phyloP scores from a whole-genome alignment of 53 echinoderm and acorn worm species.

The Mesocentrotus franciscanus region DNA sequence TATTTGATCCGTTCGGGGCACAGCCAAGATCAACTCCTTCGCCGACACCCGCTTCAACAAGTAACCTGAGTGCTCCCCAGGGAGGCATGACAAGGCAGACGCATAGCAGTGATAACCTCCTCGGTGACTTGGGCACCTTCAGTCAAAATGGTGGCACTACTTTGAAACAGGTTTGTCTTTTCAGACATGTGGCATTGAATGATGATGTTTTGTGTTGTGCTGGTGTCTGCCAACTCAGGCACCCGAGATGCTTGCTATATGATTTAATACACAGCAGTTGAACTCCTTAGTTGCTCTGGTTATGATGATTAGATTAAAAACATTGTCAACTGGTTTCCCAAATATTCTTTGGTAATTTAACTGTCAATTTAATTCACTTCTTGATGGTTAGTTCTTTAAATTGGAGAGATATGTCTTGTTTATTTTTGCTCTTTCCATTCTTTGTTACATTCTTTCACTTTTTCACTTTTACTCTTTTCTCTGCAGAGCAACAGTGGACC shows the following conservation, averaged over 20 bases:
- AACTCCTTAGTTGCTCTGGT: too few relatives aligned
- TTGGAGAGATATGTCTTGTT: too few relatives aligned
- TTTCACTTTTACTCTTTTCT: not conserved
- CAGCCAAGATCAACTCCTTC: constrained; percentile 50
- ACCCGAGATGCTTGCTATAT: too few relatives aligned
- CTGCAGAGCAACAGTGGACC: constrained; percentile 91
- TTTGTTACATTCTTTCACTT: not conserved
- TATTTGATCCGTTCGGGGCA: constrained; percentile 83
- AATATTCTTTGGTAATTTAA: too few relatives aligned
- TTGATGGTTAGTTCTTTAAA: too few relatives aligned
- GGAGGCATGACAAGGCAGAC: constrained; percentile 75
- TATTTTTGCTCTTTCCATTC: not conserved
- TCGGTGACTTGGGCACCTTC: constrained; percentile 75
- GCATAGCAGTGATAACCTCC: constrained; percentile 81
- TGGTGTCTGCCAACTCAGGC: not conserved
- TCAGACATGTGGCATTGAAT: not conserved
- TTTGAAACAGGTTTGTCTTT: constrained; percentile 49
- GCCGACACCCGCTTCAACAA: constrained; percentile 60
- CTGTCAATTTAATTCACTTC: too few relatives aligned
- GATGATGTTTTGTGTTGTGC: not conserved
- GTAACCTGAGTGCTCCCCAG: constrained; percentile 52
- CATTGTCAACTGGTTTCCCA: too few relatives aligned
- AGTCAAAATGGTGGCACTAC: constrained; percentile 56
- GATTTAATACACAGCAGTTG: too few relatives aligned
- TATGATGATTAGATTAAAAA: too few relatives aligned